Evolutionary conservation across 2,888 invertebrate species (phyloP).

Genomic region (Rhingia rostrata): DNA sequence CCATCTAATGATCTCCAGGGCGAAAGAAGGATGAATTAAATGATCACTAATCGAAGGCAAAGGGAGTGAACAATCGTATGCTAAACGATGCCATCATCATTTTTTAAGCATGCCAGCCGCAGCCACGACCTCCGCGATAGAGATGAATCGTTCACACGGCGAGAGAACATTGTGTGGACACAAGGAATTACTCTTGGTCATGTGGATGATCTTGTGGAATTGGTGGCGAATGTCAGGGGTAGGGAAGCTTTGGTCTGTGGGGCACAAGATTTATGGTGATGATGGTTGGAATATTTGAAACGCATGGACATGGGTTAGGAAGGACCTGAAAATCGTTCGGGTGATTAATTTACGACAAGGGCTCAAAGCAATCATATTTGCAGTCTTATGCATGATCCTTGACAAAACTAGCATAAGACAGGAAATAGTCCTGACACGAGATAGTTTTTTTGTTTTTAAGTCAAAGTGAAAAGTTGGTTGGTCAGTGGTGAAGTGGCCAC

Average conservation of each 20-base stretch:
- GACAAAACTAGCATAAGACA: too few relatives aligned
- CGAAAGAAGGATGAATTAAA: background rate
- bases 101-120: background rate
- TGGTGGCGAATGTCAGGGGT: background rate
- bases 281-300: background rate
- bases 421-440: too few relatives aligned
- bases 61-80: conserved; percentile 17
- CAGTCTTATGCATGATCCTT: too few relatives aligned
- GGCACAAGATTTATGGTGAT: too few relatives aligned
- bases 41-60: conserved; percentile 12
- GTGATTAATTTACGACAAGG: too few relatives aligned
- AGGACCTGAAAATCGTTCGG: too few relatives aligned
- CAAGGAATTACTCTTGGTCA: background rate
- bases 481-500: too few relatives aligned
- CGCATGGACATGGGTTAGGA: background rate
- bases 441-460: too few relatives aligned
- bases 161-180: background rate
- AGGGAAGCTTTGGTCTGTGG: background rate
- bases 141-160: conserved; percentile 18
- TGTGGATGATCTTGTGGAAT: background rate
- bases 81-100: conserved; percentile 15
- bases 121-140: background rate
- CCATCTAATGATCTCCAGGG: background rate
- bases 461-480: too few relatives aligned
- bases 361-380: too few relatives aligned